Evolutionary conservation across 1,140 invertebrate species (phyloP).

Genomic region (Drosophila bocki): DNA sequence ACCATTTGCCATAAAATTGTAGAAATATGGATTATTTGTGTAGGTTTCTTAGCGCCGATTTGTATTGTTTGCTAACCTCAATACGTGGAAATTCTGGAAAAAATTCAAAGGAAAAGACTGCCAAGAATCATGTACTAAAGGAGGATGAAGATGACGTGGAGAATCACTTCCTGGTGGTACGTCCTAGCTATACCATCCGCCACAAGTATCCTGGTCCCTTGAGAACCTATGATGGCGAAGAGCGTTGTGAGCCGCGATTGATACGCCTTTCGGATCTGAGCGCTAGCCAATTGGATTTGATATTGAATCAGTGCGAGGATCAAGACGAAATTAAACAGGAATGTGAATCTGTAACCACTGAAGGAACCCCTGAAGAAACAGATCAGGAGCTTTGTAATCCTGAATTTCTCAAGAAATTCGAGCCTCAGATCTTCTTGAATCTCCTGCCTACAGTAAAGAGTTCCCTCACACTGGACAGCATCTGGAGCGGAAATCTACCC

Average conservation of each 20-base stretch:
- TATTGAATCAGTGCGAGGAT: neutral
- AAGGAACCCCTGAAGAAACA: neutral
- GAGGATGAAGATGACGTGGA: neutral
- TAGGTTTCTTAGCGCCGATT: conserved; percentile 24
- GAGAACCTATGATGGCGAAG: conserved; percentile 64
- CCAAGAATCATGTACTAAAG: no score
- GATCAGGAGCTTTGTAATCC: no score
- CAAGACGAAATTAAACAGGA: neutral
- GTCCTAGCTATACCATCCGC: conserved; percentile 47
- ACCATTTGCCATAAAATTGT: neutral
- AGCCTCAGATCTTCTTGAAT: neutral
- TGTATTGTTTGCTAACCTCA: neutral
- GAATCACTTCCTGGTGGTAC: neutral
- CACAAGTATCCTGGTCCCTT: conserved; percentile 53
- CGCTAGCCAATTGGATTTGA: neutral
- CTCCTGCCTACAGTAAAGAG: neutral
- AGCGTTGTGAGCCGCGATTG: conserved; percentile 28
- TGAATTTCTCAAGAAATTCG: neutral
- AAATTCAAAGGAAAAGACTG: neutral
- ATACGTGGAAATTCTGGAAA: neutral
- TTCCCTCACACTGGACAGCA: neutral
- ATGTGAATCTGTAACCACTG: neutral
- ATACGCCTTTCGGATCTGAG: conserved; percentile 47
- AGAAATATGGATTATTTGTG: conserved; percentile 32
- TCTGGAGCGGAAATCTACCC: neutral